Percentiles rank a stretch among this genome's conserved stretches.
These are phyloP conservation scores for Centropus bengalensis DNA, from an alignment of 2,113 vertebrate genomes.

Conservation along the genomic window DNA sequence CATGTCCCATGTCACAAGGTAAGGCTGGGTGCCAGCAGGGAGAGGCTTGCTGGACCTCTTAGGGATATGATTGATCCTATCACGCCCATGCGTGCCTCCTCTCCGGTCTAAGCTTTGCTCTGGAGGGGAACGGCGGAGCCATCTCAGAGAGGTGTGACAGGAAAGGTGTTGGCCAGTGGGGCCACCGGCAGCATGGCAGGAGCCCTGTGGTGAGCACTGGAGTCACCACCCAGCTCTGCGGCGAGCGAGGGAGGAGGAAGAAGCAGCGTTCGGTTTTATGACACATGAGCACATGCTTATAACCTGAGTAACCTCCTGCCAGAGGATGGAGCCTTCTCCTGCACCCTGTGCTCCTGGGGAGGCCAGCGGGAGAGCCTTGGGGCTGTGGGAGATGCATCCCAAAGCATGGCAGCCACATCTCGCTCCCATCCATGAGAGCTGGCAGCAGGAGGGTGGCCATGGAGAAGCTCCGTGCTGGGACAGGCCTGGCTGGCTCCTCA, in stretches of 20 bases:
- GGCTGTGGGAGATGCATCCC: fast-evolving
- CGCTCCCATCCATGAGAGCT: background rate
- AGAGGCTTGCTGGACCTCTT: background rate
- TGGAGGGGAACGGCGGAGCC: background rate
- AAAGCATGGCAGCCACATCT: background rate
- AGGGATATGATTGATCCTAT: background rate
- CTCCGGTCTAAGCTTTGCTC: background rate
- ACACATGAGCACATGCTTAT: background rate
- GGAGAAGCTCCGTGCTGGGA: background rate
- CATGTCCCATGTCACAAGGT: fast-evolving
- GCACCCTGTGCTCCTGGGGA: background rate
- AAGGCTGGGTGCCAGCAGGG: background rate
- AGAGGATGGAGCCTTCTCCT: background rate
- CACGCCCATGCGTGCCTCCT: fast-evolving
- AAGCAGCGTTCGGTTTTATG: background rate
- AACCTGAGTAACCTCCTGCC: slow-evolving; percentile 24
- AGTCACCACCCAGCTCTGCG: background rate
- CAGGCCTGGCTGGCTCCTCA: background rate
- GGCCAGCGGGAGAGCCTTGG: background rate
- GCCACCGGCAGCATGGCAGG: background rate
- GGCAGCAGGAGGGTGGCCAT: background rate
- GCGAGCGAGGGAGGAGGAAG: slow-evolving; percentile 4
- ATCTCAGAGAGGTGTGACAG: background rate
- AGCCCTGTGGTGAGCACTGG: background rate
- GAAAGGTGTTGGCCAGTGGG: background rate